Base-by-base conservation (phyloP, 1,140 invertebrate species). In the Idris sp. region DNA sequence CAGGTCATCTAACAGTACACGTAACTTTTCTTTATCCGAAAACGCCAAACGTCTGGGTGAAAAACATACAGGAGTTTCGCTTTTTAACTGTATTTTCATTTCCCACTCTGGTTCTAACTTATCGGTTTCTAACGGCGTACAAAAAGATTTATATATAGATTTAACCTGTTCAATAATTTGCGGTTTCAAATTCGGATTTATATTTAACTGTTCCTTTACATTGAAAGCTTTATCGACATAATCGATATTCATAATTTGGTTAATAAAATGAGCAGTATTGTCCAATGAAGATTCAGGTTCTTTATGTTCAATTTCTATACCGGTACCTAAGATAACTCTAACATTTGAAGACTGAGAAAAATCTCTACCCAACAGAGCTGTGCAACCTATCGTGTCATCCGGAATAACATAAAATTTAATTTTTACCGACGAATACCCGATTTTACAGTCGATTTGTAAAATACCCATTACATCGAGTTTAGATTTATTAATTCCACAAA, bases 1-100 rank as follows among this genome's bases (percentile, higher is more conserved):
- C 7, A 35, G 7, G 31, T 35, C 31, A 13, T 35, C 31, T 2
- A 35, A 11, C 1, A 35, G 4, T 4, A 35, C 31, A 1, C 10
- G 31, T 1, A 35, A 10, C n/a, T 71, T 53, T 38, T 69, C 36
- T 49, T 71, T 78, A 40, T 62, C 67, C 0, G 64, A 28, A 30
- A 13, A 58, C 7, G 64, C 33, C 28, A 68, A 14, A 25, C 64
- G 14, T 3, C 56, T 11, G 6, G 56, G 48, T 22, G 26, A 14
- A 13, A 58, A 72, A 33, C 7, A 25, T 5, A 58, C 43, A 1
- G 43, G 33, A 18, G 25, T 22, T 7, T 56, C 43, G 14, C 59
- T 1, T 40, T 49, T 65, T 4, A 65, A 5, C 9, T 5, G 14
- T 6, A 65, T 53, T 0, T n/a, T 26, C 40, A 65, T 53, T 53